Percentiles rank a stretch among this genome's conserved stretches.
Conservation (phyloP, 2,113 vertebrate species). For the Rhinichthys klamathensis region DNA sequence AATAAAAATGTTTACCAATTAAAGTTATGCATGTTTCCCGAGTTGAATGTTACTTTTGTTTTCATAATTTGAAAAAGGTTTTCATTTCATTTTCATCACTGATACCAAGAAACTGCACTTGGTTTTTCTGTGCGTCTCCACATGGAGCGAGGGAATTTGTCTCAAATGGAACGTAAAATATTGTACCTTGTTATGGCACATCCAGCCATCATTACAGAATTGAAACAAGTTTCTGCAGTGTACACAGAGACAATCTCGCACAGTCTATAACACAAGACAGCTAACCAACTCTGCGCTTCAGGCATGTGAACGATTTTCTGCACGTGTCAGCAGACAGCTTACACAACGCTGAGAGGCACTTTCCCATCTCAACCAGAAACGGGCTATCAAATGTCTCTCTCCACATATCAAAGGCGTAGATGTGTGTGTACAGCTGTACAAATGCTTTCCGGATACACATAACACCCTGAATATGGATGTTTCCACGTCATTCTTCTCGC, state of each 20-base stretch:
- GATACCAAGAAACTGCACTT: background rate
- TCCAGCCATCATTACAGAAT: slow-evolving; percentile 27
- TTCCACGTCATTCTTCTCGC: background rate
- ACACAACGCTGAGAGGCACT: slow-evolving; percentile 29
- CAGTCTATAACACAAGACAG: slow-evolving; percentile 38
- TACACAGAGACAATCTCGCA: background rate
- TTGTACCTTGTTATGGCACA: background rate
- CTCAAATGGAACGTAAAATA: background rate
- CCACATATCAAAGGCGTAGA: slow-evolving; percentile 22
- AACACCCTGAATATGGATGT: background rate
- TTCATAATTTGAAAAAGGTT: background rate
- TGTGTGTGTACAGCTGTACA: slow-evolving; percentile 4
- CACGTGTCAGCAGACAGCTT: slow-evolving; percentile 44
- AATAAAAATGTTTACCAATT: too few species aligned
- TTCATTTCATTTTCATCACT: background rate
- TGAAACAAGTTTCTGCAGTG: background rate
- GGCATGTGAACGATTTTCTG: slow-evolving; percentile 9
- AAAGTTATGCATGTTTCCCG: background rate
- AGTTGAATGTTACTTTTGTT: background rate
- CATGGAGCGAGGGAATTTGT: slow-evolving; percentile 32
- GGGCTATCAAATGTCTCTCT: background rate
- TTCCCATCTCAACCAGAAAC: slow-evolving; percentile 31
- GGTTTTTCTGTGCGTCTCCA: background rate
- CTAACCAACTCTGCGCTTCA: background rate
- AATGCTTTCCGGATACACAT: background rate